Base-by-base conservation (phyloP, 1,140 invertebrate genomes). In the Nephila pilipes region DNA sequence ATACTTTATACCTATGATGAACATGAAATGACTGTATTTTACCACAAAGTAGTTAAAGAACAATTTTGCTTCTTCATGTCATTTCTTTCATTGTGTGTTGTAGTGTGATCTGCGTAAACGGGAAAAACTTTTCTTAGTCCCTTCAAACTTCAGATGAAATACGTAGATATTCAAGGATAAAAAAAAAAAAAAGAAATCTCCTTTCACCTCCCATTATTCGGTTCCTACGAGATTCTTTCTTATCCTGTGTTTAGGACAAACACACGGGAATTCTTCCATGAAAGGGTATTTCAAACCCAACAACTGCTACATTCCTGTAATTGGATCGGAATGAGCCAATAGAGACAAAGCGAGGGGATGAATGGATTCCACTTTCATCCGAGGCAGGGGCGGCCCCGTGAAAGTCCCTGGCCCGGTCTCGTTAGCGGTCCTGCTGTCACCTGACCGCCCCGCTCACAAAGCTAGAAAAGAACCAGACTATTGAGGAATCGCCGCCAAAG, bases 291-390 rank as follows among this genome's bases (percentile, higher is more conserved):
- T 12, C 60, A 25, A 63, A 25, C 60, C 60, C 22, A 12, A 14
- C 29, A 29, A 75, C n/a, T 69, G 63, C 25, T 25, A 29, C 63
- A 25, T 4, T 16, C 29, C 29, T 29, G 65, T 75, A 75, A 75
- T 75, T 75, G 65, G 65, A 75, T 36, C 65, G 65, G 65, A 75
- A 75, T 75, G 65, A 32, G 65, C 65, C 65, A 75, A 75, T 75
- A 75, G 65, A 75, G 29, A 75, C 29, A 75, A 75, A 75, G 29
- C 25, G 65, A 25, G 65, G 29, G 25, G 14, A 32, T 75, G 65
- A 75, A 75, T 75, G 29, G 65, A 16, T 29, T 25, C 65, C 65
- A 69, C 65, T 69, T 69, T 75, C 65, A 32, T 18, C 29, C 29
- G 14, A 10, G 2, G 25, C 8, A 32, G 65, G 63, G 63, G 8